Evolutionary conservation across 1,140 invertebrate species (phyloP), one percentile per base, ranked within the genome.

Genomic region (Hylyphantes graminicola): DNA sequence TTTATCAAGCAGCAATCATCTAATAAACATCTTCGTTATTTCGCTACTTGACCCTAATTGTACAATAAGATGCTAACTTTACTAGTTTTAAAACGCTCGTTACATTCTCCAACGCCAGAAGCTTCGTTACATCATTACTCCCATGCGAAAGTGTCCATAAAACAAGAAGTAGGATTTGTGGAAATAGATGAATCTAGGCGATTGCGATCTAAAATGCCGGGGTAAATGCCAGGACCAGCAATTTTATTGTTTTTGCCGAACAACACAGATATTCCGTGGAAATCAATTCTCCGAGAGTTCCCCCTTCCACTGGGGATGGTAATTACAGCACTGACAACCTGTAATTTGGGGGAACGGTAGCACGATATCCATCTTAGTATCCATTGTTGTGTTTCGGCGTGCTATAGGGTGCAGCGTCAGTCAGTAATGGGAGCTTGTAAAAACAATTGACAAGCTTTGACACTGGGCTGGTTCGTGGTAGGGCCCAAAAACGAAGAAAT

Each of bases 271-370:
- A 57, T 59, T 59, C 53, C 54, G 17, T 57, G 72, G 72, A 74
- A 74, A 74, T 74, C 72, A 74, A 74, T 74, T 74, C 72, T 74
- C 57, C 57, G 17, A 17, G 54, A 35, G 72, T 74, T 74, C 17
- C 17, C 17, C 12, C 59, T 74, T 65, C 48, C 54, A 35, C 21
- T n/a, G n/a, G 72, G 54, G 54, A 74, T 35, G 35, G 72, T 74
- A 74, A 74, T 74, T 74, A 74, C 72, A 59, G 12, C 72, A 11
- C n/a, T 74, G 72, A 74, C 72, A 74, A 74, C 72, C 72, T 74
- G 72, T 74, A 57, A 74, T 74, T 74, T 74, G 51, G 72, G 35
- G 53, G 72, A 74, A 74, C 72, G 54, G 72, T 74, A 74, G 72
- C 72, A 74, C 72, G 72, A 74, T 74, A 74, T 74, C 72, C 72